Conservation (phyloP, 2,797 vertebrate genomes). For the Mycteria americana region DNA sequence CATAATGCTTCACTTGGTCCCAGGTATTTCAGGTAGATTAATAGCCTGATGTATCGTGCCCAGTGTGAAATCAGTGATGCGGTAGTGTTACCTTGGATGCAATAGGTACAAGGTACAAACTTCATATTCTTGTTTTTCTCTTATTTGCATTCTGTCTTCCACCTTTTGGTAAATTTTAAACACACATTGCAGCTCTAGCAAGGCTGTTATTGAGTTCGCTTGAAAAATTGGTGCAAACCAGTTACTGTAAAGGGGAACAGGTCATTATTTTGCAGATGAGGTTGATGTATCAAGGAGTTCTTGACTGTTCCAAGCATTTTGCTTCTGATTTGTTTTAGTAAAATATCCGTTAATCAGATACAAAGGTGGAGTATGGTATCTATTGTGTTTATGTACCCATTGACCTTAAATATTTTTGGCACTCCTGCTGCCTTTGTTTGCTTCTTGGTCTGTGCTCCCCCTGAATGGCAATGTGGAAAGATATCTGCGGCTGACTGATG, state of each 20-base stretch:
- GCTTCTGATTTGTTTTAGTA: background rate
- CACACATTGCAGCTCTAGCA: background rate
- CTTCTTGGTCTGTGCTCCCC: background rate
- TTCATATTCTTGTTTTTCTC: slow-evolving; percentile 72
- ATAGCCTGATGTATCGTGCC: slow-evolving; percentile 73
- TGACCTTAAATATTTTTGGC: background rate
- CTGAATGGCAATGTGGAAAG: accelerated
- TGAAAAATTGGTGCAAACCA: background rate
- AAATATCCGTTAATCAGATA: background rate
- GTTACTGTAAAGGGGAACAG: background rate
- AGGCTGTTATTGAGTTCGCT: background rate
- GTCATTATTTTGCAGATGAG: background rate
- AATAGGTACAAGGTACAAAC: slow-evolving; percentile 79
- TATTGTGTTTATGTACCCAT: background rate
- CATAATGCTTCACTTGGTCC: slow-evolving; percentile 73
- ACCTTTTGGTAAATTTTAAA: slow-evolving; percentile 69
- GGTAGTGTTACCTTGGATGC: slow-evolving; percentile 64
- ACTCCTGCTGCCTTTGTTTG: background rate
- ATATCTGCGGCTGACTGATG: background rate
- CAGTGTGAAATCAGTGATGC: slow-evolving; percentile 62
- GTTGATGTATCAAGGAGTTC: background rate
- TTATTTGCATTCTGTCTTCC: slow-evolving; percentile 28
- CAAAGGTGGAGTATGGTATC: background rate
- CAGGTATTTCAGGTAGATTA: slow-evolving; percentile 87
- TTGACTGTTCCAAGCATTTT: background rate